Conservation (phyloP, 1,140 invertebrate genomes). For the Rhyacophila brunnea region DNA sequence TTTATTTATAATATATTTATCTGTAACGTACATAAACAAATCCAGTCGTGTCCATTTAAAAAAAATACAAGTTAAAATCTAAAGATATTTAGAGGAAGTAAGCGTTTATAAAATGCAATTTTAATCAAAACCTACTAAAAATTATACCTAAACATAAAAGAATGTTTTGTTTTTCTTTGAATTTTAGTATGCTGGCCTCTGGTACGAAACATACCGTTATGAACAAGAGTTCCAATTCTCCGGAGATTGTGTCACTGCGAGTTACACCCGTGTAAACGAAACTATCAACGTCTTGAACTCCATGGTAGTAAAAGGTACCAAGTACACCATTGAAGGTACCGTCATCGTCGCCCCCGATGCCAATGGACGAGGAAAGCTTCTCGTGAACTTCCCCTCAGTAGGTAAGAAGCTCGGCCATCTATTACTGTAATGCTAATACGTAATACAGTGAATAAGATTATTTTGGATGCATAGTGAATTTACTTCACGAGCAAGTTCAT, state of each 20-base stretch:
- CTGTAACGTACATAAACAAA: too few species aligned
- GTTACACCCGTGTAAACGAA: constrained; percentile 33
- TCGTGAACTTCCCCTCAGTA: constrained; percentile 32
- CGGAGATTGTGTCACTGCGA: constrained; percentile 32
- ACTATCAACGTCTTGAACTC: constrained; percentile 15
- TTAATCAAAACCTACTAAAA: too few species aligned
- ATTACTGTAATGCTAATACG: not conserved
- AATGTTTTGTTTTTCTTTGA: not conserved
- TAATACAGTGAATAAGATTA: too few species aligned
- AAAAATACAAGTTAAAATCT: too few species aligned
- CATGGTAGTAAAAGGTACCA: constrained; percentile 11
- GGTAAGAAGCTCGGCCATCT: constrained; percentile 22
- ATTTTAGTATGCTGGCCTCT: constrained; percentile 43
- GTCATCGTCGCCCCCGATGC: constrained; percentile 36
- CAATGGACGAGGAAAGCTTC: constrained; percentile 25
- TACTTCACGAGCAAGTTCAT: too few species aligned
- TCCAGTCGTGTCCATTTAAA: too few species aligned
- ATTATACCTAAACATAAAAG: not conserved
- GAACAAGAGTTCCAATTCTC: constrained; percentile 40
- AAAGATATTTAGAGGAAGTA: too few species aligned
- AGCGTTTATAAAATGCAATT: too few species aligned
- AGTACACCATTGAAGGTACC: constrained; percentile 33
- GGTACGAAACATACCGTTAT: constrained; percentile 45
- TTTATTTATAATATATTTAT: too few species aligned
- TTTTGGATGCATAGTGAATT: too few species aligned